Evolutionary conservation across 2,113 vertebrate species (phyloP), one percentile per base, ranked within the genome.

Genomic region (Pedetes capensis): DNA sequence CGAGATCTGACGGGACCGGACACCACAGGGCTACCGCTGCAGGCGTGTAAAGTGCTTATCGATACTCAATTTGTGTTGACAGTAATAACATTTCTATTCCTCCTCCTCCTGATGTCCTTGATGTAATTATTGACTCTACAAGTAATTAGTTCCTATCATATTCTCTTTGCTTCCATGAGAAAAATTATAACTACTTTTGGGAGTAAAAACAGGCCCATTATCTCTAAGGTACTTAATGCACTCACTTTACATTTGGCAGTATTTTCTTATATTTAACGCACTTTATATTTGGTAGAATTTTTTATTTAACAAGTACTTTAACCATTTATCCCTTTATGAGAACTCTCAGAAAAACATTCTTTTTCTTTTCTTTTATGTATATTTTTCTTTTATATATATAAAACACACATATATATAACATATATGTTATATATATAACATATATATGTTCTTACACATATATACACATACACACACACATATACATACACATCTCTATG

Each of bases 271-370:
- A 81, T 55, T 66, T 57, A 39, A 32, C 39, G n/a, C n/a, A n/a
- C n/a, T n/a, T n/a, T n/a, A n/a, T 25, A 44, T 72, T 72, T 44
- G 39, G 25, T 44, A 47, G 71, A 17, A 74, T 8, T 75, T 75
- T 78, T 53, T 42, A 53, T 23, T 84, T 66, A 80, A 85, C 74
- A 92, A 82, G 47, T 79, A n/a, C 8, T 64, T 89, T 59, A 87
- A 32, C 57, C 8, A 72, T 63, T 95, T 37, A 86, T 89, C 16
- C 37, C 42, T 93, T 72, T 82, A 69, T 84, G 92, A 91, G 66
- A 82, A 32, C 42, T 57, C 34, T 78, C n/a, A 72, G 89, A 42
- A 78, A 89, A 90, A 90, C 22, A 55, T n/a, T n/a, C n/a, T n/a
- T n/a, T n/a, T n/a, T n/a, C n/a, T n/a, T n/a, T n/a, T n/a, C n/a